Evolutionary conservation across 2,888 invertebrate species (phyloP).

Genomic region (Oligia fasciuncula): DNA sequence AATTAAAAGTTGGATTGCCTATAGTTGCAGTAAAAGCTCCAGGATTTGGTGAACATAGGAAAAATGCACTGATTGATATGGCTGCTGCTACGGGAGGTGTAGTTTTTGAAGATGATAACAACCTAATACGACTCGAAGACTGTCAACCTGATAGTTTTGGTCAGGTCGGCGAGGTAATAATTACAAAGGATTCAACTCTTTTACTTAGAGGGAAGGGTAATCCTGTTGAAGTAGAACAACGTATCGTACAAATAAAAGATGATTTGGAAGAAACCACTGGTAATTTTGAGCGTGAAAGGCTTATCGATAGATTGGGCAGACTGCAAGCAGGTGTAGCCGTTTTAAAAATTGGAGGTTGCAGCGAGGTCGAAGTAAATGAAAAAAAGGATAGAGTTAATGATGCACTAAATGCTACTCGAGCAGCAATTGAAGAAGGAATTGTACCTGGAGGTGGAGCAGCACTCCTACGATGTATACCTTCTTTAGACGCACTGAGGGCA

Average conservation of each 20-base stretch:
- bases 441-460: constrained; percentile 98
- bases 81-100: constrained; percentile 97
- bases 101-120: constrained; percentile 97
- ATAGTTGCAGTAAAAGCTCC: constrained; percentile 98
- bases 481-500: constrained; percentile 91
- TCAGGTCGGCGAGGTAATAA: constrained; percentile 95
- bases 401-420: constrained; percentile 97
- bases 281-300: constrained; percentile 97
- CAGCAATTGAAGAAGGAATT: constrained; percentile 98
- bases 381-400: constrained; percentile 98
- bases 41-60: constrained; percentile 98
- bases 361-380: constrained; percentile 97
- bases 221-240: constrained; percentile 93
- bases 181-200: constrained; percentile 98
- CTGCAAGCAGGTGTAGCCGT: constrained; percentile 95
- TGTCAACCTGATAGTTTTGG: constrained; percentile 94
- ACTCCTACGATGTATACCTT: constrained; percentile 94
- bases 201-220: constrained; percentile 92
- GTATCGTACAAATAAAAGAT: constrained; percentile 94
- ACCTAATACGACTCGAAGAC: constrained; percentile 96
- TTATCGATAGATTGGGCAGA: constrained; percentile 96
- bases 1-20: constrained; percentile 96
- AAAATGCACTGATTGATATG: constrained; percentile 96
- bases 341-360: constrained; percentile 95
- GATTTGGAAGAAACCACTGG: constrained; percentile 95